Percentiles rank a stretch among this genome's conserved stretches.
phyloP scores from a whole-genome alignment of 2,888 invertebrate genomes.

The Nomada ferruginata region DNA sequence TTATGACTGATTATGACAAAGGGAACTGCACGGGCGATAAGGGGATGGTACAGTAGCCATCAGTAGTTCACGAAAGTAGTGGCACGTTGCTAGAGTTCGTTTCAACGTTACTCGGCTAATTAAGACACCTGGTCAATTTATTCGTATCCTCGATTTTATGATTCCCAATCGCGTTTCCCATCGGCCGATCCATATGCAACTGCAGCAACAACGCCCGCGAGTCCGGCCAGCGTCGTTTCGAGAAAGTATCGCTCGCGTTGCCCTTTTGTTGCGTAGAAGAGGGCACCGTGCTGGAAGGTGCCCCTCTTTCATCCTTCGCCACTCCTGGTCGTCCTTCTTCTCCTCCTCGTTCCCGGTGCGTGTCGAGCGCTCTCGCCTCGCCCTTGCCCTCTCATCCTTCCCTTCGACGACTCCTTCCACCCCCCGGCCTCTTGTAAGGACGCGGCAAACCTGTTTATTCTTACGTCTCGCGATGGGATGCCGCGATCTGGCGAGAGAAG shows the following conservation, averaged over 20 bases:
- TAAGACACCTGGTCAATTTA: no score
- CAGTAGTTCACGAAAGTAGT: no score
- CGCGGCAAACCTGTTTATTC: slow-evolving; percentile 79
- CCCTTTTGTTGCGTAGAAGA: slow-evolving; percentile 51
- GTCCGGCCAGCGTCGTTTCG: slow-evolving; percentile 1
- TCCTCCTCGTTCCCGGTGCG: slow-evolving; percentile 60
- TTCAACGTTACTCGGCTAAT: no score
- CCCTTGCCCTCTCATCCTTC: slow-evolving; percentile 65
- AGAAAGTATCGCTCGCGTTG: slow-evolving; percentile 64
- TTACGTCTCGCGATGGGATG: slow-evolving; percentile 74
- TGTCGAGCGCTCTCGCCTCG: slow-evolving; percentile 66
- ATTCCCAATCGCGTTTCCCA: no score
- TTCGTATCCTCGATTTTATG: no score
- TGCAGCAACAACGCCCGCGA: background rate
- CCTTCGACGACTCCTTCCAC: slow-evolving; percentile 39
- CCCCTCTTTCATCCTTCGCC: slow-evolving; percentile 31
- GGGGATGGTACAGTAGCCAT: no score
- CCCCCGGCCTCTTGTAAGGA: slow-evolving; percentile 70
- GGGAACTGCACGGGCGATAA: no score
- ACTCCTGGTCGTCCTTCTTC: slow-evolving; percentile 19
- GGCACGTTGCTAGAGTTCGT: no score
- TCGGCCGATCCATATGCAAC: slow-evolving; percentile 16
- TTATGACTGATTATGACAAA: no score
- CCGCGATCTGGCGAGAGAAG: slow-evolving; percentile 66
- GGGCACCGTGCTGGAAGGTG: slow-evolving; percentile 46